phyloP scores from a whole-genome alignment of 2,797 vertebrate genomes.

The Gallinago stenura region DNA sequence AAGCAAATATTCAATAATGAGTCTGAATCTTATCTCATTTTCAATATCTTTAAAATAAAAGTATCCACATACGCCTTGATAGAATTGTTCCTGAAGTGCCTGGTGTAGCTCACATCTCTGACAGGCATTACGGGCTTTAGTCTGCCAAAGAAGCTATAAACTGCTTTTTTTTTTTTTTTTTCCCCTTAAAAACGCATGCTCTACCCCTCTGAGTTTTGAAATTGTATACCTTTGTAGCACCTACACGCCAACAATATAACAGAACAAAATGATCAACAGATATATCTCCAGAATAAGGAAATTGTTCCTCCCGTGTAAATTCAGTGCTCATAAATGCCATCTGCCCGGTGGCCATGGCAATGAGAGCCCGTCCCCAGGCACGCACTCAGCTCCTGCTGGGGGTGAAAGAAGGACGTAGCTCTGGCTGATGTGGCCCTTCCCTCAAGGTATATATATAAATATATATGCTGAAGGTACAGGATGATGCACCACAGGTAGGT shows the following conservation, averaged over 20 bases:
- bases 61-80: slow-evolving; percentile 4
- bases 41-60: slow-evolving; percentile 33
- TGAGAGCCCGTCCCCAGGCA: not conserved
- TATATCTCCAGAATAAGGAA: not conserved
- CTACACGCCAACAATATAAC: not conserved
- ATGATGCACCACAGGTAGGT: not conserved
- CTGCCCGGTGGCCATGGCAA: not conserved
- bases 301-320: not conserved
- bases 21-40: slow-evolving; percentile 41
- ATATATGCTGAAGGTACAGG: not conserved
- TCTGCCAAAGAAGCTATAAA: not conserved
- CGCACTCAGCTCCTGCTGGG: not conserved
- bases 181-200: not conserved
- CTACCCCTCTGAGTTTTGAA: not conserved
- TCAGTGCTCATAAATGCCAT: not conserved
- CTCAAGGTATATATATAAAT: not conserved
- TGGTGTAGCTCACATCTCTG: not conserved
- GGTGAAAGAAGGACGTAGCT: not conserved
- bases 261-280: not conserved
- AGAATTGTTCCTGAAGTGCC: slow-evolving; percentile 4
- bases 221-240: not conserved
- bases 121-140: not conserved
- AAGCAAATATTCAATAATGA: slow-evolving; percentile 21
- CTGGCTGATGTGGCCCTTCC: not conserved
- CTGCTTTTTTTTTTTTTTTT: too few relatives aligned